Evolutionary conservation across 2,888 invertebrate genomes (phyloP), one percentile per base, ranked within the genome.

Genomic region (Nasonovia ribisnigri): DNA sequence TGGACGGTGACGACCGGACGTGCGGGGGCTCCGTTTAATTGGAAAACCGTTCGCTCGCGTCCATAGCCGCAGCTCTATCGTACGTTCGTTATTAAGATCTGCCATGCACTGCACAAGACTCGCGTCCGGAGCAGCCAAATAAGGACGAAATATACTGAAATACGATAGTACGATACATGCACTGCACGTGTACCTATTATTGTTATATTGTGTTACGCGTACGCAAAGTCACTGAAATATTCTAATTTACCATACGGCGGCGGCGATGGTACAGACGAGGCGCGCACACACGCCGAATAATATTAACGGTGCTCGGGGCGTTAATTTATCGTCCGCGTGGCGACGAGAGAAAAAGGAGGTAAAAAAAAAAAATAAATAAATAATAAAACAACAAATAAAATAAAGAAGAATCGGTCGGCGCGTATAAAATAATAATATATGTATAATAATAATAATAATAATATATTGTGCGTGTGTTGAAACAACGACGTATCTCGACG

Each of bases 261-360:
- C 48, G 26, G n/a, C 42, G 88, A 51, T 51, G 51, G 20, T 42
- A 2, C 0, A 29, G 88, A 16, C 60, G 77, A 36, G 77, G 20
- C 46, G 90, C 24, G 11, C n/a, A 24, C 42, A 16, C 48, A 54
- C 88, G 92, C 92, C 92, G 92, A 93, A 93, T 93, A 84, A 93
- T 89, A 89, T 84, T 89, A 84, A 93, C 46, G 92, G 92, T 89
- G 77, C 84, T 89, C 92, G 84, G 92, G 92, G 88, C 92, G 92
- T 93, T 93, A 89, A 89, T 93, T 93, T 93, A 93, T 93, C 89
- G 92, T 88, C 89, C 67, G 89, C 24, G 88, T 26, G 88, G 84
- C 42, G 42, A 77, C 43, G 46, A 16, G 88, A 26, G 88, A 24
- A 36, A 67, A 67, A 67, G 51, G n/a, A 54, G n/a, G 67, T 26